These are phyloP conservation scores for Jordanella pulchra DNA, from an alignment of 2,797 vertebrate species.

Conservation along the genomic window DNA sequence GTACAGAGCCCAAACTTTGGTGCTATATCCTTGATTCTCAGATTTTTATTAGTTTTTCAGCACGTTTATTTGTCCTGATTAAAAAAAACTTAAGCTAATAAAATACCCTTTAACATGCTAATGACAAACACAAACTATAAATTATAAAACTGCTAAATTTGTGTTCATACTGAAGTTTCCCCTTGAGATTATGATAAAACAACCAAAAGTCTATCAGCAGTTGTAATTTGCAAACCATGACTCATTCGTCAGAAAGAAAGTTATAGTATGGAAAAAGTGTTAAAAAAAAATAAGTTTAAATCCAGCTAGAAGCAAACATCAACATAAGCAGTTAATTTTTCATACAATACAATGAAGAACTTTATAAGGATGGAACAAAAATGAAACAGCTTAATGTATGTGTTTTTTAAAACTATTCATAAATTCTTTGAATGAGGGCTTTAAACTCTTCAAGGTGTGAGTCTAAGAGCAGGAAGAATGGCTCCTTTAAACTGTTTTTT, in stretches of 20 bases:
- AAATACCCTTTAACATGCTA: neutral
- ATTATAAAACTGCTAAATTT: neutral
- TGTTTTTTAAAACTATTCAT: neutral
- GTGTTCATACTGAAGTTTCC: neutral
- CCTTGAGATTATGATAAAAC: neutral
- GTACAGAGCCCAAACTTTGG: too few relatives aligned
- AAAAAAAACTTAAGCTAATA: neutral
- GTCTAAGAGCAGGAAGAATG: conserved; percentile 10
- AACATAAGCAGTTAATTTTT: conserved; percentile 23
- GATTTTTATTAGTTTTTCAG: too few relatives aligned
- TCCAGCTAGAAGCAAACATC: conserved; percentile 53
- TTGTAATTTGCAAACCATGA: neutral
- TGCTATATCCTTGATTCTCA: too few relatives aligned
- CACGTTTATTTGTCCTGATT: neutral
- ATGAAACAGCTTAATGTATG: conserved; percentile 11
- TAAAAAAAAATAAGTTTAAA: too few relatives aligned
- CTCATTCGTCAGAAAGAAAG: conserved; percentile 8
- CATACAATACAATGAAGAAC: conserved; percentile 10
- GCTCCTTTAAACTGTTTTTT: conserved; percentile 38
- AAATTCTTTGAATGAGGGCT: conserved; percentile 10
- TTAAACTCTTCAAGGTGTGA: conserved; percentile 13
- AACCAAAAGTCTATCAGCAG: conserved; percentile 1
- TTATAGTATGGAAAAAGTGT: conserved; percentile 14
- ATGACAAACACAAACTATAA: neutral
- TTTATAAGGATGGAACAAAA: conserved; percentile 20